Evolutionary conservation across 1,140 invertebrate species (phyloP), one percentile per base, ranked within the genome.

Genomic region (Trachelipus rathkii): DNA sequence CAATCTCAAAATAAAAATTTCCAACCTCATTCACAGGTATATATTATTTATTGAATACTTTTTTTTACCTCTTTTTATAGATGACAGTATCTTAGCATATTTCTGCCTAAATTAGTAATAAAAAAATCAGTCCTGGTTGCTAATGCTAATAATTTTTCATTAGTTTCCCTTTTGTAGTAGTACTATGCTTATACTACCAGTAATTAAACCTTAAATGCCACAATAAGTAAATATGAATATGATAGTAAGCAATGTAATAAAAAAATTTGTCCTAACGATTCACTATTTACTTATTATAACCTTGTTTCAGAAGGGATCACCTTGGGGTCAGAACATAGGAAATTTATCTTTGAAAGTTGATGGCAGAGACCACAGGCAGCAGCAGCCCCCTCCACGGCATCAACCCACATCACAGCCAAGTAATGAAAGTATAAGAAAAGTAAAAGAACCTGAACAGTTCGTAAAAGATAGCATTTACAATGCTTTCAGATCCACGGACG

Each of bases 401-500:
- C 76, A 75, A n/a, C 74, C 74, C 44, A 33, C 33, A 33, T 60
- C 50, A 60, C 50, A 60, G 8, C 50, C 50, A 60, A 33, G 33
- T 33, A 76, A 77, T 43, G 79, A 77, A 44, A 33, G 76, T 44
- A 69, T 77, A n/a, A 77, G 80, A 24, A 75, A 73, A 66, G 77
- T 72, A 23, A 74, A 72, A 19, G 80, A 75, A 19, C 75, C 80
- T 23, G 80, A 81, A 21, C 78, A 78, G 19, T 72, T 81, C 21
- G 77, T 81, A 15, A 73, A 78, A 6, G 80, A 81, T 19, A 79
- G 77, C 43, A 81, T 81, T 24, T 81, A 81, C 60, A 78, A 76
- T 44, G 73, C 73, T 71, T 81, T 79, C 72, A 72, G 77, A 9
- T 66, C 50, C 4, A 72, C 77, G 9, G 44, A 77, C 43, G 77